Base-by-base conservation (phyloP, 2,888 invertebrate species). In the Halictus quadricinctus region DNA sequence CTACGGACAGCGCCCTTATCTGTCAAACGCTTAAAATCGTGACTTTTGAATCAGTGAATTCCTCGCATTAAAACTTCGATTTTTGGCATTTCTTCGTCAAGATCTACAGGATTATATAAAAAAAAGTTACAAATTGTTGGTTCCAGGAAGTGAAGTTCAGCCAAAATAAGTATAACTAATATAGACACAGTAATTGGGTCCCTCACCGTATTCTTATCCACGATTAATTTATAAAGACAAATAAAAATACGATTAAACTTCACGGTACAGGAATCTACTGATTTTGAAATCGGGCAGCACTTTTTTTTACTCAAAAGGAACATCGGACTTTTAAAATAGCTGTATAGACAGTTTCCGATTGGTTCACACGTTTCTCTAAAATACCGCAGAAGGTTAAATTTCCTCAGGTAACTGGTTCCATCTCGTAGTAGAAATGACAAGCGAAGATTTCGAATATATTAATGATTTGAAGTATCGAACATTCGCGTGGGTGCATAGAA, bases 401-500 rank as follows among this genome's bases (percentile, higher is more conserved):
- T 15, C 29, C 2, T 58, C n/a, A 10, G n/a, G 3, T n/a, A n/a
- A 58, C 58, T n/a, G n/a, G 3, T 64, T 64, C 10, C 12, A 69
- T 18, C 21, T 69, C 21, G 21, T 5, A 1, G 41, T 21, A 36
- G 10, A 18, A 69, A 21, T 21, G 21, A 69, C 21, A 21, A 21
- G 41, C 41, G 10, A 69, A 21, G 21, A 18, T 41, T 21, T 69
- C 12, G 5, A 21, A 69, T 69, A 41, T 41, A 41, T 69, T 41
- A 12, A 41, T 18, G 21, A 69, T 69, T 69, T 0, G 41, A 12
- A 41, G 41, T 21, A 21, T 69, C 41, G 43, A 70, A 70, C n/a
- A 13, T 70, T 70, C n/a, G n/a, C n/a, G 43, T 69, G 69, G 36
- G 41, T 70, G 70, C 70, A n/a, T n/a, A n/a, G 13, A 70, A 43